Evolutionary conservation across 2,888 invertebrate species (phyloP).

Genomic region (Baronia brevicornis): DNA sequence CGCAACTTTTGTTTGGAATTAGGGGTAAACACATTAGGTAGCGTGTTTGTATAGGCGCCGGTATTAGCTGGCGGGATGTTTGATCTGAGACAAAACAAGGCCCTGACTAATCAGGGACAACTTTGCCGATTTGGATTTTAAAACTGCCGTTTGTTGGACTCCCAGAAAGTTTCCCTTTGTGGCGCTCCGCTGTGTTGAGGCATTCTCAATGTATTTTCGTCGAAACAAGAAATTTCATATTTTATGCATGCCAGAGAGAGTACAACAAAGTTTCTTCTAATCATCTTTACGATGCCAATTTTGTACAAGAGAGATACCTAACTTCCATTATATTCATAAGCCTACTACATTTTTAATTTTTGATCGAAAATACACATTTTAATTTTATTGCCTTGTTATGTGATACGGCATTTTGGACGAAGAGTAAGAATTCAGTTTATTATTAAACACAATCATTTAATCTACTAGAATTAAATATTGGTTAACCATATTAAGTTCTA

Average conservation of each 20-base stretch:
- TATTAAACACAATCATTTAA: no score
- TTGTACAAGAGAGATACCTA: slow-evolving; percentile 1
- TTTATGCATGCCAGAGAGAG: slow-evolving; percentile 9
- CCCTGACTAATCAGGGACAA: slow-evolving; percentile 50
- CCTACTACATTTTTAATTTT: no score
- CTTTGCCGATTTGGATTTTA: slow-evolving; percentile 46
- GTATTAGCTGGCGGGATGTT: slow-evolving; percentile 52
- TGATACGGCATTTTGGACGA: no score
- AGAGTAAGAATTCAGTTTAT: no score
- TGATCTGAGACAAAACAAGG: slow-evolving; percentile 50
- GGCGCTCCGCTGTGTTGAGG: slow-evolving; percentile 16
- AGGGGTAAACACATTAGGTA: slow-evolving; percentile 69
- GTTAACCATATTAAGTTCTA: no score
- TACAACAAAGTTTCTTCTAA: slow-evolving; percentile 9
- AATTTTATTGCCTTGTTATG: no score
- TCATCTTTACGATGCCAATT: slow-evolving; percentile 7
- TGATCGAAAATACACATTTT: no score
- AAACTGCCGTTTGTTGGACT: slow-evolving; percentile 31
- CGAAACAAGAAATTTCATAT: slow-evolving; percentile 10
- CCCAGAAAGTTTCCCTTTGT: slow-evolving; percentile 19
- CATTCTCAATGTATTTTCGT: slow-evolving; percentile 13
- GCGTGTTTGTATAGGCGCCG: slow-evolving; percentile 63
- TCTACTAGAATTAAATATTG: no score
- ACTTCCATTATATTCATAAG: slow-evolving; percentile 2
- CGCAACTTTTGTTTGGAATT: slow-evolving; percentile 64